These are phyloP conservation scores for Apostichopus californicus DNA, from an alignment of 35 echinoderm and acorn worm genomes.

Conservation along the genomic window DNA sequence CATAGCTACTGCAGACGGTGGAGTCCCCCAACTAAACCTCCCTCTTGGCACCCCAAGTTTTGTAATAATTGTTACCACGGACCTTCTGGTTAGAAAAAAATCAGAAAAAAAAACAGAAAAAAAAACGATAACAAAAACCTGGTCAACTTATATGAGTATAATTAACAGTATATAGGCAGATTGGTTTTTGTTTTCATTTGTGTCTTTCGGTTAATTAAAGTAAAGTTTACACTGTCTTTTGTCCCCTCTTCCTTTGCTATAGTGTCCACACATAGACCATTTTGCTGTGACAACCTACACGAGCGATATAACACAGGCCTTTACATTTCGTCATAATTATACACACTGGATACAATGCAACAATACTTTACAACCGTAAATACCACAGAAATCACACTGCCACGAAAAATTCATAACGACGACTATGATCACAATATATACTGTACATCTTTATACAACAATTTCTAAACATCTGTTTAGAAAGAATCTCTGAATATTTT, in stretches of 20 bases:
- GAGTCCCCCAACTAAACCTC: no score
- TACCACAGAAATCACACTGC: conserved; percentile 38
- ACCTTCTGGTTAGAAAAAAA: no score
- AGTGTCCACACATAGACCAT: conserved; percentile 60
- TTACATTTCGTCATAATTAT: conserved; percentile 58
- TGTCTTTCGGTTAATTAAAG: conserved; percentile 17
- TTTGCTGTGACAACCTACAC: conserved; percentile 56
- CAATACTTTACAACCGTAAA: conserved; percentile 31
- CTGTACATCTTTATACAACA: conserved; percentile 55
- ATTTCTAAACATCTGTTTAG: neutral
- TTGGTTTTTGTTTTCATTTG: neutral
- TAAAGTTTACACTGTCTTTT: conserved; percentile 49
- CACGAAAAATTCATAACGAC: conserved; percentile 43
- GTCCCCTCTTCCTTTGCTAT: neutral
- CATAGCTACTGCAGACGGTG: no score
- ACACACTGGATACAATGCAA: conserved; percentile 58
- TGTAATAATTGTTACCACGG: no score
- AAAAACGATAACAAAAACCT: no score
- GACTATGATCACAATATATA: conserved; percentile 51
- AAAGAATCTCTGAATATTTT: neutral
- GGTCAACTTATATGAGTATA: no score
- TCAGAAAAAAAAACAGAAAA: no score
- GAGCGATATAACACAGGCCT: conserved; percentile 58
- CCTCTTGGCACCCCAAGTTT: no score
- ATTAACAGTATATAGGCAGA: conserved; percentile 3